Conservation (phyloP, 2,113 vertebrate genomes). For the Pogona vitticeps region DNA sequence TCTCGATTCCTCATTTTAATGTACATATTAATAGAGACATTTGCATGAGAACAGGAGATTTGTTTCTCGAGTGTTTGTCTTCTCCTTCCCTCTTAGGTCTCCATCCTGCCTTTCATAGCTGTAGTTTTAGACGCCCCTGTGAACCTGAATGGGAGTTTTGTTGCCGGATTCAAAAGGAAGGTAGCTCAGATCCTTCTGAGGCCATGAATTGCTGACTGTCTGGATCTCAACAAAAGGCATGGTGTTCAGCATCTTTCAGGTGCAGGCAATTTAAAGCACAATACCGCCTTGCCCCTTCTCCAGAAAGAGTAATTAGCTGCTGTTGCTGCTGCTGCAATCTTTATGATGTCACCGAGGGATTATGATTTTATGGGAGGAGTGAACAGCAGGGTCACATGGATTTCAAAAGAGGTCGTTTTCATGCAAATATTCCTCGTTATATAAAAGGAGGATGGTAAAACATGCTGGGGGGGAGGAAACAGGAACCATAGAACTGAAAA, state of each 20-base stretch:
- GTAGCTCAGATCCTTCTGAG: constrained; percentile 5
- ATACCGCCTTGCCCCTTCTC: constrained; percentile 40
- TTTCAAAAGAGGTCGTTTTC: constrained; percentile 54
- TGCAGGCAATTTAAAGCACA: constrained; percentile 37
- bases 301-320: constrained; percentile 34
- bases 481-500: constrained; percentile 9
- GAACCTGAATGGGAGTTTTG: constrained; percentile 57
- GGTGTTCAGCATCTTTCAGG: constrained; percentile 29
- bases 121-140: not conserved
- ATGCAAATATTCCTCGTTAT: constrained; percentile 58
- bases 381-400: constrained; percentile 49
- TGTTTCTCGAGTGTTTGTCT: constrained; percentile 63
- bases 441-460: constrained; percentile 39
- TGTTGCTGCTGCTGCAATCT: constrained; percentile 32
- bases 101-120: constrained; percentile 33
- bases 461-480: not conserved
- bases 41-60: constrained; percentile 68
- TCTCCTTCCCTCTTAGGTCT: constrained; percentile 46
- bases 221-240: not conserved
- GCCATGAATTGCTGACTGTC: not conserved
- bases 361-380: constrained; percentile 60
- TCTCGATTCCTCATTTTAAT: constrained; percentile 62
- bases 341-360: constrained; percentile 61
- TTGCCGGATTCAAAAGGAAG: constrained; percentile 33
- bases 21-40: constrained; percentile 57